These are phyloP conservation scores for Nomada ruficornis DNA, from an alignment of 2,888 invertebrate genomes.

Conservation along the genomic window DNA sequence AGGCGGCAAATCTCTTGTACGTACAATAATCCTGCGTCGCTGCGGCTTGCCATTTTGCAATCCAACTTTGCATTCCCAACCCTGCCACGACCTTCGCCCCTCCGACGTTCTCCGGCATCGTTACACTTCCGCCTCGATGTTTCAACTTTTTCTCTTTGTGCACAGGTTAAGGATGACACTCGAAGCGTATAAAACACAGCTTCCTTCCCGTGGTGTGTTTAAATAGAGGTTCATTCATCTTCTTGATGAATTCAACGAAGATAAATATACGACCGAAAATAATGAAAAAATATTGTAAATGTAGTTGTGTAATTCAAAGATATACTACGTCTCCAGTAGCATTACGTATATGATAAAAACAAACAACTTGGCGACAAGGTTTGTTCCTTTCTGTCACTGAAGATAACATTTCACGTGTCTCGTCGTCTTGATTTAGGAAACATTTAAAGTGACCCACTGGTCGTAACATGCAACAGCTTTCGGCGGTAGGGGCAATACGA, in stretches of 20 bases:
- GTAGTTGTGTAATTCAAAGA: too few species aligned
- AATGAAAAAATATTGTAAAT: too few species aligned
- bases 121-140: conserved; percentile 26
- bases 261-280: too few species aligned
- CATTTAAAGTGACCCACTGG: conserved; percentile 23
- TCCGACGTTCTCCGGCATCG: conserved; percentile 17
- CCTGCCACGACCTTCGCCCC: conserved; percentile 26
- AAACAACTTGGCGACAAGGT: neutral
- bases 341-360: neutral
- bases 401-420: neutral
- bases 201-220: too few species aligned
- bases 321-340: too few species aligned
- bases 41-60: conserved; percentile 77
- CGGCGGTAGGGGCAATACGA: conserved; percentile 60
- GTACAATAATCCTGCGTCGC: conserved; percentile 79
- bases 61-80: conserved; percentile 59
- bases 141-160: neutral
- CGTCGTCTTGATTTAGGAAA: conserved; percentile 10
- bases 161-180: neutral
- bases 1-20: conserved; percentile 82
- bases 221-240: too few species aligned
- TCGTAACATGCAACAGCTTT: conserved; percentile 56
- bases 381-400: too few species aligned
- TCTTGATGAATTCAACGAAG: too few species aligned
- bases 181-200: neutral